These are phyloP conservation scores for Candoia aspera DNA, from an alignment of 2,113 vertebrate species.

Conservation along the genomic window DNA sequence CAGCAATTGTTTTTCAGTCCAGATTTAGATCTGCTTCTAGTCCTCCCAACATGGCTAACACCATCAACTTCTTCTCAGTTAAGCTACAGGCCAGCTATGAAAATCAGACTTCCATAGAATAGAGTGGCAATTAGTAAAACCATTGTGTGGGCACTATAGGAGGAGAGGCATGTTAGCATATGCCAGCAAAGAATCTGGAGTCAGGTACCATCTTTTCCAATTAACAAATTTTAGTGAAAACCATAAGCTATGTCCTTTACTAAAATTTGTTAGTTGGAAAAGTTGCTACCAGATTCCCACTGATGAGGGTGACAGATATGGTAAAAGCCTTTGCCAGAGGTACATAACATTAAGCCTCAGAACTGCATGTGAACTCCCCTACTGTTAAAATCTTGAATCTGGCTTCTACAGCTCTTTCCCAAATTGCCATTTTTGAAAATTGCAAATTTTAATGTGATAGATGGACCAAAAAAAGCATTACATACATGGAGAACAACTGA, in stretches of 20 bases:
- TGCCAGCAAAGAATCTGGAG: neutral
- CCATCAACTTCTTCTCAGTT: neutral
- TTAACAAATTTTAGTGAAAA: neutral
- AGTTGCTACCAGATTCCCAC: neutral
- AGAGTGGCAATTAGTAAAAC: neutral
- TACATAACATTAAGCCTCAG: neutral
- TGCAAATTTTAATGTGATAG: neutral
- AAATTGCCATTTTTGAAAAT: neutral
- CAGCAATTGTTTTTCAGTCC: neutral
- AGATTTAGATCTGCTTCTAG: neutral
- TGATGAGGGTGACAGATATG: neutral
- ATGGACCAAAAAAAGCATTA: neutral
- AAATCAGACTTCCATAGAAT: neutral
- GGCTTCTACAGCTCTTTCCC: neutral
- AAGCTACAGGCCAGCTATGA: neutral
- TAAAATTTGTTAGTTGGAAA: neutral
- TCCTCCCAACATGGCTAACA: neutral
- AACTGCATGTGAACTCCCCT: neutral
- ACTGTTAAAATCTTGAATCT: neutral
- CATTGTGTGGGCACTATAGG: neutral
- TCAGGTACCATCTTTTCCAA: neutral
- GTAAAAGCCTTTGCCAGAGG: neutral
- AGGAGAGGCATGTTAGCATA: neutral
- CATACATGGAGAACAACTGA: neutral
- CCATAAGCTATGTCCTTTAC: neutral